These are phyloP conservation scores for Nematostella vectensis DNA, from an alignment of 92 coral and sea anemone genomes.

Conservation along the genomic window DNA sequence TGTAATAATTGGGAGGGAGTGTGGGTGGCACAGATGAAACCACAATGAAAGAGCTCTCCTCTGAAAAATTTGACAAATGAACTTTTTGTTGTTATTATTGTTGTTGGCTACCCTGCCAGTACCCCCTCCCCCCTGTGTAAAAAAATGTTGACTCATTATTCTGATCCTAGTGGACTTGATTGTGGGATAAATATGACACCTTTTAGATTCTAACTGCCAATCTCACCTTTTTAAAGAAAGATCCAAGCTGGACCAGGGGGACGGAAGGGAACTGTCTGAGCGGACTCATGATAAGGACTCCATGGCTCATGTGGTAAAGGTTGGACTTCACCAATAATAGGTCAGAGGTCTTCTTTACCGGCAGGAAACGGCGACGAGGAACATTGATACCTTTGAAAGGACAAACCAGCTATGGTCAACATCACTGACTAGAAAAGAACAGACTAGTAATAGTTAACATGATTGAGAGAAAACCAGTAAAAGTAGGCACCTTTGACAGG, in stretches of 20 bases:
- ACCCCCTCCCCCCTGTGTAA: no score
- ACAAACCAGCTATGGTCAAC: neutral
- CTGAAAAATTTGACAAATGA: no score
- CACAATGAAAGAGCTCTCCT: no score
- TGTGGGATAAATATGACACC: no score
- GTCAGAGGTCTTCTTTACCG: slow-evolving; percentile 93
- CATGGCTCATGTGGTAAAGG: slow-evolving; percentile 79
- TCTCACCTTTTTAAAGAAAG: slow-evolving; percentile 75
- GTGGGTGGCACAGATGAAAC: no score
- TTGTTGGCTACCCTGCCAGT: no score
- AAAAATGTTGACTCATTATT: no score
- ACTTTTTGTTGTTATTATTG: no score
- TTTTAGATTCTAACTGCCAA: no score
- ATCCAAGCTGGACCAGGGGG: slow-evolving; percentile 90
- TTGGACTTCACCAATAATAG: slow-evolving; percentile 85
- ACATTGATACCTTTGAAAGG: slow-evolving; percentile 69
- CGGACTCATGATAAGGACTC: slow-evolving; percentile 75
- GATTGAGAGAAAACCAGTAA: neutral
- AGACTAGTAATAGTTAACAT: neutral
- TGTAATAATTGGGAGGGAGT: no score
- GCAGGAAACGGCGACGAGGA: slow-evolving; percentile 98
- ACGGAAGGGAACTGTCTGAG: slow-evolving; percentile 78
- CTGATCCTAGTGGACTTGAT: no score
- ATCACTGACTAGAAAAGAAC: neutral
- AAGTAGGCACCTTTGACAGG: no score